Evolutionary conservation across 1,140 invertebrate species (phyloP), one percentile per base, ranked within the genome.

Genomic region (Heliconius hermathena): DNA sequence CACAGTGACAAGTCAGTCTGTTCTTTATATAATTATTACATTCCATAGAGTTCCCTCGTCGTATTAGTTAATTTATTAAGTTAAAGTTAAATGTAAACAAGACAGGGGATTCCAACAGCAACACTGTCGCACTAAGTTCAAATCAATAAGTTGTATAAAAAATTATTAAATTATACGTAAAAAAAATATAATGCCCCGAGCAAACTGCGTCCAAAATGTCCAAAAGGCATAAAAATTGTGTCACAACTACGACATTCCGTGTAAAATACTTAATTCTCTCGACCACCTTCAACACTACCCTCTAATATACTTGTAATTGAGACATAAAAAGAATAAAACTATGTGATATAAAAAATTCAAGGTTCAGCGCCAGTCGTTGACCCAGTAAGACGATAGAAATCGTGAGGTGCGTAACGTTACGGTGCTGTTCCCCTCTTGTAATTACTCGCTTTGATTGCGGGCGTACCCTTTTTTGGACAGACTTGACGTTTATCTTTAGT

Each of bases 341-440:
- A 77, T 74, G 83, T 82, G 81, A 73, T 83, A 80, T 81, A 74
- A 80, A 81, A 84, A 71, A 83, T 88, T 84, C 83, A 87, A 88
- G 88, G 88, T 86, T 86, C 78, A 82, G 38, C 41, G 76, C 72
- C 80, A 87, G 87, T 89, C 88, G 89, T 91, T 91, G 91, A 89
- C 89, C 86, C 85, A 90, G 78, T 85, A 80, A 74, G 70, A 71
- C 70, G 84, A 87, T 88, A 85, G 85, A 85, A 90, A 86, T 87
- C 90, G 89, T 89, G 88, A 89, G 84, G 89, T 87, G 83, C 79
- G 74, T 80, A 76, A 71, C 79, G 52, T 70, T 82, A 71, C 76
- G 57, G 76, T 81, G 81, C 82, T 70, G 80, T 84, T 57, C 11
- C 74, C 71, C 76, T 77, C 46, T 80, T 75, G 54, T 77, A 76